Conservation (phyloP, 1,140 invertebrate genomes). For the Platyscapa corneri region DNA sequence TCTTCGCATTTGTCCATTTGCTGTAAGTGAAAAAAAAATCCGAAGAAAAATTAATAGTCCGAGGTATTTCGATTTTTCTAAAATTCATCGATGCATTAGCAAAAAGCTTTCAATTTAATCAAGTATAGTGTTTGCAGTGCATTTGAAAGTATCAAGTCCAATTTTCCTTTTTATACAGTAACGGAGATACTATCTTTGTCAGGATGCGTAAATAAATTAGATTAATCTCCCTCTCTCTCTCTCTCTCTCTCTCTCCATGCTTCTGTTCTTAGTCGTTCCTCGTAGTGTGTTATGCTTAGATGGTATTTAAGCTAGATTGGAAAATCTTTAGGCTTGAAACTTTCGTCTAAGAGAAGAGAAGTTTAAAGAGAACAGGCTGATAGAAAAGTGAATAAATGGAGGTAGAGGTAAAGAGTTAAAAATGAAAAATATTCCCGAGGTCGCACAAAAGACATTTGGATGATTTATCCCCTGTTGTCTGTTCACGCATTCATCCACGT, state of each 20-base stretch:
- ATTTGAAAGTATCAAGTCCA: neutral
- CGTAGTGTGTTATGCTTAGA: neutral
- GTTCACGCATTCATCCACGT: neutral
- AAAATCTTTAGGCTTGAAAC: neutral
- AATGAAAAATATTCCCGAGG: constrained; percentile 11
- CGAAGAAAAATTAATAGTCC: neutral
- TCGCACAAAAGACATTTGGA: constrained; percentile 12
- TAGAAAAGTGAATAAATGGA: neutral
- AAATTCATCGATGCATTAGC: neutral
- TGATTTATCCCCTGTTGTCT: constrained; percentile 15
- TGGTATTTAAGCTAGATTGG: too few species aligned
- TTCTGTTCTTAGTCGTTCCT: neutral
- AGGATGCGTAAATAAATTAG: neutral
- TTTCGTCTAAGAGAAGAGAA: neutral
- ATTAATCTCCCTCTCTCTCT: neutral
- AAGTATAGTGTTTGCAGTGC: neutral
- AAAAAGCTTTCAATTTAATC: constrained; percentile 10
- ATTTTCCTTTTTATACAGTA: constrained; percentile 17
- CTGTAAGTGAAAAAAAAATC: neutral
- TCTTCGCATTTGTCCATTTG: too few species aligned
- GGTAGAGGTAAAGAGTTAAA: neutral
- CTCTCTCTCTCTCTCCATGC: neutral
- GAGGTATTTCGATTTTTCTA: neutral
- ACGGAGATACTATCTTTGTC: neutral
- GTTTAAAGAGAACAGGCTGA: neutral